phyloP scores from a whole-genome alignment of 2,797 vertebrate species.

The Cossypha dichroa region DNA sequence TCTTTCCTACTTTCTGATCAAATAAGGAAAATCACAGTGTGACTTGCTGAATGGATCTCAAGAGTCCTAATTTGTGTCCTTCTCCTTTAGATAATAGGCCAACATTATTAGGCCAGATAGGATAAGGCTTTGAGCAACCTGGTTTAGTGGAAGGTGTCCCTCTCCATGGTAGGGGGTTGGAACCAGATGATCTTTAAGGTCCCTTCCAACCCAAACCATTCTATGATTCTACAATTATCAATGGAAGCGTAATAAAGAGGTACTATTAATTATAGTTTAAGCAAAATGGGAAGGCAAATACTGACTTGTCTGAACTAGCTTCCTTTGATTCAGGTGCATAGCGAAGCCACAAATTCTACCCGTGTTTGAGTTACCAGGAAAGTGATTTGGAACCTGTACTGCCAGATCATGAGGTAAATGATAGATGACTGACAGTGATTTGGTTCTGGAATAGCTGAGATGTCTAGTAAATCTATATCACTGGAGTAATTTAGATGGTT shows the following conservation, averaged over 20 bases:
- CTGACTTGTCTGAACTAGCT: neutral
- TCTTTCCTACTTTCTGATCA: neutral
- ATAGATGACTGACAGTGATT: neutral
- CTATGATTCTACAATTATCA: neutral
- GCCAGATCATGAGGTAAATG: neutral
- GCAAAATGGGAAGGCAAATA: neutral
- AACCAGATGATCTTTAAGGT: neutral
- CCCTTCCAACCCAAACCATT: neutral
- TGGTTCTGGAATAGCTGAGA: neutral
- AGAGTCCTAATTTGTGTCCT: neutral
- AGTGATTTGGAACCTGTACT: neutral
- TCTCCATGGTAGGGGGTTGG: fast-evolving
- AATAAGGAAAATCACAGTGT: neutral
- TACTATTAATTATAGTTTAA: neutral
- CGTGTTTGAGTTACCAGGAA: neutral
- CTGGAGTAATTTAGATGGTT: neutral
- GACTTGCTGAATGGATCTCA: neutral
- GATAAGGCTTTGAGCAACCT: neutral
- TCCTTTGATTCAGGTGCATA: neutral
- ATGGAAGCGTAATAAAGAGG: neutral
- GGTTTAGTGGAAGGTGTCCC: neutral
- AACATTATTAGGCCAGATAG: neutral
- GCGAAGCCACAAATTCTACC: neutral
- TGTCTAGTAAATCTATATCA: neutral
- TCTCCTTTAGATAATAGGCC: neutral